Evolutionary conservation across 2,113 vertebrate genomes (phyloP).

Genomic region (Columba livia): DNA sequence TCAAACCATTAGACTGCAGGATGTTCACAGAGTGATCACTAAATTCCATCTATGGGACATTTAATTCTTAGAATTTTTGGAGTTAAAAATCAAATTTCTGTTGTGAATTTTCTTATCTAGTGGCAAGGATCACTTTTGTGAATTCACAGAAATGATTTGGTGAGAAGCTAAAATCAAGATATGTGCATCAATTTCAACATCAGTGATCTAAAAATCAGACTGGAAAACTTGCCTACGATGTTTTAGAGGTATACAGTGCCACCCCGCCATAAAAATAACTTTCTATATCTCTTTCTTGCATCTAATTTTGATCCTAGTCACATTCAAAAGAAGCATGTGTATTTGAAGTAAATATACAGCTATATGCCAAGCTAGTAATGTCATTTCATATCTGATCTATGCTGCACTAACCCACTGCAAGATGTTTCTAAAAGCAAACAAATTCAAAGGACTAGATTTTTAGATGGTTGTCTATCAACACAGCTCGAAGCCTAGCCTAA

Average conservation of each 20-base stretch:
- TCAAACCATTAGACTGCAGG: background rate
- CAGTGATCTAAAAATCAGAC: background rate
- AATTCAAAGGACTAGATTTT: background rate
- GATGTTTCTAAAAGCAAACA: background rate
- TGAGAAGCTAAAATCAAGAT: background rate
- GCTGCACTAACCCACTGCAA: background rate
- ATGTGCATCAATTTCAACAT: background rate
- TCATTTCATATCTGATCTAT: background rate
- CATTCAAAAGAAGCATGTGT: background rate
- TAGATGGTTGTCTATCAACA: accelerated
- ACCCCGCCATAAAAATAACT: background rate
- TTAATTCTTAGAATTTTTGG: background rate
- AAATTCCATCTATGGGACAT: background rate
- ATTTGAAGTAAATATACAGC: background rate
- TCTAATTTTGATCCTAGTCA: background rate
- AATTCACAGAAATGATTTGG: background rate
- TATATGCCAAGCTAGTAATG: background rate
- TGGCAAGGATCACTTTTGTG: background rate
- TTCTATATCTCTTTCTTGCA: background rate
- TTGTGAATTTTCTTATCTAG: background rate
- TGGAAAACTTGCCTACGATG: background rate
- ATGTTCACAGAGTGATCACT: background rate
- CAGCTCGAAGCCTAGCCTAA: background rate
- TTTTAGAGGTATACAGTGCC: background rate
- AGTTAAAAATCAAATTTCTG: background rate